Evolutionary conservation across 2,888 invertebrate genomes (phyloP), one percentile per base, ranked within the genome.

Genomic region (Loripinus fragilis): DNA sequence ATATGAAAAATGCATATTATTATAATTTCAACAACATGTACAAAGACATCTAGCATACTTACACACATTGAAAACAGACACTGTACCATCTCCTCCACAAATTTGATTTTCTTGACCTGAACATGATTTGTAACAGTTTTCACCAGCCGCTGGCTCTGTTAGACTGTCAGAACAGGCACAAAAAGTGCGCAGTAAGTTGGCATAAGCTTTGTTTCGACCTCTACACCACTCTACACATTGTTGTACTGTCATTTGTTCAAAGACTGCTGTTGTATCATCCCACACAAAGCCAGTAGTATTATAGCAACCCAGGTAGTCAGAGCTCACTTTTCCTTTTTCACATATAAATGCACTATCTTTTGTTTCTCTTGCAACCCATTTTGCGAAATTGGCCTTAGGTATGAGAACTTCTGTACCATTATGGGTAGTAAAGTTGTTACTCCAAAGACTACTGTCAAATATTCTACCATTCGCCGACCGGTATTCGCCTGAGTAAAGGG

Each of bases 141-240:
- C 30, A n/a, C 28, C 17, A 2, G 76, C 78, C 5, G 64, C 48
- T 8, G 12, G 28, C 0, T 45, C 41, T 2, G 78, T 71, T 5
- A 76, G 23, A 7, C 7, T 25, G n/a, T 42, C 28, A 20, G 67
- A 80, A 48, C 84, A 84, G 17, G 30, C 45, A 41, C 84, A 84
- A 7, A 25, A n/a, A 1, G 42, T 42, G 17, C n/a, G 25, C 10
- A 41, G 41, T 20, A 84, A 25, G 66, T 60, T 77, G 0, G 81
- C 78, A 52, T 72, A 72, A 17, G 10, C 42, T 28, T 23, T 52
- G 2, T 2, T 2, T 15, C 67, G 38, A 1, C 52, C 74, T 38
- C 79, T 67, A 30, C 84, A 84, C 28, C 38, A 50, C 52, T 81
- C 84, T 15, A 84, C 81, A 75, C 84, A 84, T 41, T 79, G 84